Evolutionary conservation across 1,140 invertebrate species (phyloP).

Genomic region (Hirudo medicinalis): DNA sequence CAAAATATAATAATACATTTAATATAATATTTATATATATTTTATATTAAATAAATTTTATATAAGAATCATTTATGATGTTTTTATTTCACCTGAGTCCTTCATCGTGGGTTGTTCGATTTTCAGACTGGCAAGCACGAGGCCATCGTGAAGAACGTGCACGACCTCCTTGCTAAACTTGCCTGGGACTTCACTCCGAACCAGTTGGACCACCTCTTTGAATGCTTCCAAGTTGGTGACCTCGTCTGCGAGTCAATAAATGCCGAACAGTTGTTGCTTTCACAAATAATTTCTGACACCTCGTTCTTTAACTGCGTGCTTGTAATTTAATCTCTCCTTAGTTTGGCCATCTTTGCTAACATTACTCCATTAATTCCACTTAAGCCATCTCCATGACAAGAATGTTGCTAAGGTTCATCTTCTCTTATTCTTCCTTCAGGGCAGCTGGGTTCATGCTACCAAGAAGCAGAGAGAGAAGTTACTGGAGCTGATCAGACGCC

Average conservation of each 20-base stretch:
- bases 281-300: no score
- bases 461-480: conserved; percentile 91
- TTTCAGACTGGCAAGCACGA: conserved; percentile 41
- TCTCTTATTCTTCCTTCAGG: conserved; percentile 42
- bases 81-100: no score
- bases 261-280: no score
- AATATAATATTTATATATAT: no score
- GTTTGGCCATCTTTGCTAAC: neutral
- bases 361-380: neutral
- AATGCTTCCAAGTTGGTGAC: conserved; percentile 74
- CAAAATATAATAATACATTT: no score
- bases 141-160: conserved; percentile 60
- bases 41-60: no score
- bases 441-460: conserved; percentile 85
- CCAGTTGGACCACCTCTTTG: conserved; percentile 90
- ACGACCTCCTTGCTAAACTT: conserved; percentile 85
- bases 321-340: neutral
- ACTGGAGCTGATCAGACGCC: conserved; percentile 77
- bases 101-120: conserved; percentile 2
- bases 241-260: no score
- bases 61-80: no score
- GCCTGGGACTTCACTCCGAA: conserved; percentile 96
- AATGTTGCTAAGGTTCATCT: neutral
- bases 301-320: no score
- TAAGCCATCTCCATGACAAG: neutral